phyloP scores from a whole-genome alignment of 2,888 invertebrate species.

The Ophonus ardosiacus region DNA sequence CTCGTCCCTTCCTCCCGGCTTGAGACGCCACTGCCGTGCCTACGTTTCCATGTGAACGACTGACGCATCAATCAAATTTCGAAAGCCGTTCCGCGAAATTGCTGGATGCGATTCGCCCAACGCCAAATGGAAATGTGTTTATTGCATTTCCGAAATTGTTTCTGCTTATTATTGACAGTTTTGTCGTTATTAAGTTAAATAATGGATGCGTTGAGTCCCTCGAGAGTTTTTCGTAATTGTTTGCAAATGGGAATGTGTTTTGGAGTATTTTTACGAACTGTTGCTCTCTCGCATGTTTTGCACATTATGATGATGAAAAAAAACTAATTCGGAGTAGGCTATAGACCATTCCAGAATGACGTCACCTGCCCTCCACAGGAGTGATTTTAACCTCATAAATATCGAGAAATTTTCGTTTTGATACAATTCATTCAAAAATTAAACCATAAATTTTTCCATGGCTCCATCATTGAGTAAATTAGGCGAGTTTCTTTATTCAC shows the following conservation, averaged over 20 bases:
- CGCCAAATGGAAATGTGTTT: slow-evolving; percentile 44
- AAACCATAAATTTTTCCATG: no score
- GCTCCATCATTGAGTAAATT: no score
- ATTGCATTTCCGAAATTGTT: slow-evolving; percentile 53
- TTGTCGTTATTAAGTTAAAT: slow-evolving; percentile 46
- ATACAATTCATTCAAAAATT: no score
- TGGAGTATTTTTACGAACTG: not conserved
- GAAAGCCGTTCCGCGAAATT: slow-evolving; percentile 25
- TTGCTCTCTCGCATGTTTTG: not conserved
- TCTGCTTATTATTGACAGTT: slow-evolving; percentile 53
- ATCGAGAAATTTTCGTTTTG: no score
- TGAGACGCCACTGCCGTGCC: slow-evolving; percentile 5
- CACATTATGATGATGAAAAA: not conserved
- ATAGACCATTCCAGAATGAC: no score
- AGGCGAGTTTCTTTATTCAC: no score
- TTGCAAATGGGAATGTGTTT: not conserved
- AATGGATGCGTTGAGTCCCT: slow-evolving; percentile 29
- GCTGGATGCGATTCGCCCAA: slow-evolving; percentile 16
- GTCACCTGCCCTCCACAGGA: no score
- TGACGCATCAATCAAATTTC: slow-evolving; percentile 56
- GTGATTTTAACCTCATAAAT: no score
- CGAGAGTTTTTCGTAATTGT: slow-evolving; percentile 8
- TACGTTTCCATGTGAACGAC: slow-evolving; percentile 44
- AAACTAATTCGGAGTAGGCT: no score
- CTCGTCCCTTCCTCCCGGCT: not conserved